Evolutionary conservation across 2,113 vertebrate species (phyloP).

Genomic region (Macroglossus sobrinus): DNA sequence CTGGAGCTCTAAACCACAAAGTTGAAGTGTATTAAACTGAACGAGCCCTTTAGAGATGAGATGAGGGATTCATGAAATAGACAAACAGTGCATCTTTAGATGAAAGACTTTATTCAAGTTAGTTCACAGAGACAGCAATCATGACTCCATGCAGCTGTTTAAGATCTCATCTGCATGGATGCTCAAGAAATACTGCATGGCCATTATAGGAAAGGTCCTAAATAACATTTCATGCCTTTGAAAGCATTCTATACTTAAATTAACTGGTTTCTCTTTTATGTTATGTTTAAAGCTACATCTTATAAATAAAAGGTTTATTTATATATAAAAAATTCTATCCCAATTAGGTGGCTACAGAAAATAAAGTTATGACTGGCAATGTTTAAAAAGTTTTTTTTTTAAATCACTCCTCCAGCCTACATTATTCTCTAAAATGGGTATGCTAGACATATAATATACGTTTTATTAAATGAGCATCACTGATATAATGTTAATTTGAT

Average conservation of each 20-base stretch:
- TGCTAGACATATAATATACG: not conserved
- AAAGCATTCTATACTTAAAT: not conserved
- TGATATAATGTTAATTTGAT: slow-evolving; percentile 43
- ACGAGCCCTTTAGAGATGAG: slow-evolving; percentile 70
- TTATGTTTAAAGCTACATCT: slow-evolving; percentile 34
- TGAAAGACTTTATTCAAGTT: slow-evolving; percentile 76
- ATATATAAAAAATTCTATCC: slow-evolving; percentile 32
- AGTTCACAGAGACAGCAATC: slow-evolving; percentile 64
- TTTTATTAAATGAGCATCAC: slow-evolving; percentile 31
- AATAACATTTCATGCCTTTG: slow-evolving; percentile 41
- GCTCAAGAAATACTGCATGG: slow-evolving; percentile 39
- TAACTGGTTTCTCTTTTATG: slow-evolving; percentile 26
- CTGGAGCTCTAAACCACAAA: slow-evolving; percentile 57
- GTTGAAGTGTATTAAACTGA: slow-evolving; percentile 70
- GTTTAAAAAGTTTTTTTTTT: not conserved
- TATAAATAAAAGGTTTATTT: slow-evolving; percentile 15
- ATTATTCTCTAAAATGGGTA: slow-evolving; percentile 35
- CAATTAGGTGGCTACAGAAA: slow-evolving; percentile 36
- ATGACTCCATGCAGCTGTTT: slow-evolving; percentile 61
- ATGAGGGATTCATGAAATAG: slow-evolving; percentile 66
- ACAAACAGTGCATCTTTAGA: slow-evolving; percentile 63
- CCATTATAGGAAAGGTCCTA: slow-evolving; percentile 11
- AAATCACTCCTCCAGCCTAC: not conserved
- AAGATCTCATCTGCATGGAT: slow-evolving; percentile 53
- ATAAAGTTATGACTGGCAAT: not conserved